A percentile compares a stretch with the other conserved stretches of the same genome.
Evolutionary conservation across 2,888 invertebrate species (phyloP).

Genomic region (Odontomyia ornata): DNA sequence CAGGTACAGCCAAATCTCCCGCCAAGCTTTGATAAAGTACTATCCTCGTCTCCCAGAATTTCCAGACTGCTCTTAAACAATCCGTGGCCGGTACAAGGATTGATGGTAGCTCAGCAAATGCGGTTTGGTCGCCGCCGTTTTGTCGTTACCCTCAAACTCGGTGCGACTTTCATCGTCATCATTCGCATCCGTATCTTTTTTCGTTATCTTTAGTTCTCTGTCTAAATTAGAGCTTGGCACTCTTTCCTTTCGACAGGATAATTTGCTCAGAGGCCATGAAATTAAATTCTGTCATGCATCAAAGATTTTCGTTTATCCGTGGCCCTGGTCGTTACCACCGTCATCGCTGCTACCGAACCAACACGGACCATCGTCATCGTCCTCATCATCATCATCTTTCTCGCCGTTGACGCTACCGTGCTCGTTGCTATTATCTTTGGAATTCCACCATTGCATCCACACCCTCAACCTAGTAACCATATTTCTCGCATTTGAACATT

Average conservation of each 20-base stretch:
- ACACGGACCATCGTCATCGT: not conserved
- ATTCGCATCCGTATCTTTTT: slow-evolving; percentile 18
- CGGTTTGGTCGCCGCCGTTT: not conserved
- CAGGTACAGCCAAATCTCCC: not conserved
- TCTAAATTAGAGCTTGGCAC: slow-evolving; percentile 43
- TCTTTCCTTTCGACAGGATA: slow-evolving; percentile 45
- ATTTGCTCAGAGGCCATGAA: slow-evolving; percentile 50
- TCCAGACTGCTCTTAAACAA: not conserved
- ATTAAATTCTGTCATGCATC: slow-evolving; percentile 49
- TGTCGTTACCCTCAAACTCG: not conserved
- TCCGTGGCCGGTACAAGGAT: not conserved
- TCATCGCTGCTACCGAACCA: not conserved
- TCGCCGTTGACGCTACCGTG: not conserved
- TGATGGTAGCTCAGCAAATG: not conserved
- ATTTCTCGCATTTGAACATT: slow-evolving; percentile 32
- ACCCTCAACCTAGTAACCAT: slow-evolving; percentile 7
- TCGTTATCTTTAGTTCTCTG: slow-evolving; percentile 28
- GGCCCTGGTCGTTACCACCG: not conserved
- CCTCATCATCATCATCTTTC: not conserved
- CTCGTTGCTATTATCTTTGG: not conserved
- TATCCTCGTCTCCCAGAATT: not conserved
- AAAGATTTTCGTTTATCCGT: slow-evolving; percentile 47
- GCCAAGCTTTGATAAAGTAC: not conserved
- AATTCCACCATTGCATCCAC: slow-evolving; percentile 21
- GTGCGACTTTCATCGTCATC: not conserved